A percentile compares a stretch with the other conserved stretches of the same genome.
These are phyloP conservation scores for Patella depressa DNA, from an alignment of 2,888 invertebrate genomes.

Conservation along the genomic window DNA sequence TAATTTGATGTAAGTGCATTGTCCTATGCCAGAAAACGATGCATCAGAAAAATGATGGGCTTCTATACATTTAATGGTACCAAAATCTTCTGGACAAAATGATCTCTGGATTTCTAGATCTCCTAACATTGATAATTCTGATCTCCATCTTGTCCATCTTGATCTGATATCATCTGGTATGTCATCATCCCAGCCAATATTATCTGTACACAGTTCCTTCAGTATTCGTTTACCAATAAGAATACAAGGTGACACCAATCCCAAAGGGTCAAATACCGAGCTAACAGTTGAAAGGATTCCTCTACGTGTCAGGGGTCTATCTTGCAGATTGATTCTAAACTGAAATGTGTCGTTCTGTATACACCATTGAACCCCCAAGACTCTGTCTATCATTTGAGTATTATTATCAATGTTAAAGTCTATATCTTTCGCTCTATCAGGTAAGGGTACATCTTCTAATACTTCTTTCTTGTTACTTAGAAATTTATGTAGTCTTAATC, in stretches of 20 bases:
- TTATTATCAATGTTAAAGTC: slow-evolving; percentile 19
- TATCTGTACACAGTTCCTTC: slow-evolving; percentile 12
- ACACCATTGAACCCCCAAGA: slow-evolving; percentile 35
- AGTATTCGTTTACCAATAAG: no score
- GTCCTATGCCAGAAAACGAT: not conserved
- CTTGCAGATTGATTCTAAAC: no score
- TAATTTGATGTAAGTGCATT: slow-evolving; percentile 9
- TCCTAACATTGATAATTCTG: not conserved
- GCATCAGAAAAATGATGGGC: slow-evolving; percentile 18
- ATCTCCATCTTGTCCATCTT: slow-evolving; percentile 18
- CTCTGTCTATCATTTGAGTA: slow-evolving; percentile 24
- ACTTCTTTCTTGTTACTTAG: slow-evolving; percentile 21
- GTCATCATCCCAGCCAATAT: slow-evolving; percentile 15
- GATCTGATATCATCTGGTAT: not conserved
- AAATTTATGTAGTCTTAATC: slow-evolving; percentile 26
- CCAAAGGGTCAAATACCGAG: no score
- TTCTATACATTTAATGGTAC: not conserved
- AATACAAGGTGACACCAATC: no score
- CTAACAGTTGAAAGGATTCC: no score
- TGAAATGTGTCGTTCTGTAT: slow-evolving; percentile 21
- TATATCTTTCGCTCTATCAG: slow-evolving; percentile 13
- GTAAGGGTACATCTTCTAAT: slow-evolving; percentile 19
- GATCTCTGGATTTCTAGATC: not conserved
- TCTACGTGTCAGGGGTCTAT: no score
- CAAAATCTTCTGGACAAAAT: not conserved